These are phyloP conservation scores for Ptychochromis oligacanthus DNA, from an alignment of 2,113 vertebrate species.

Conservation along the genomic window DNA sequence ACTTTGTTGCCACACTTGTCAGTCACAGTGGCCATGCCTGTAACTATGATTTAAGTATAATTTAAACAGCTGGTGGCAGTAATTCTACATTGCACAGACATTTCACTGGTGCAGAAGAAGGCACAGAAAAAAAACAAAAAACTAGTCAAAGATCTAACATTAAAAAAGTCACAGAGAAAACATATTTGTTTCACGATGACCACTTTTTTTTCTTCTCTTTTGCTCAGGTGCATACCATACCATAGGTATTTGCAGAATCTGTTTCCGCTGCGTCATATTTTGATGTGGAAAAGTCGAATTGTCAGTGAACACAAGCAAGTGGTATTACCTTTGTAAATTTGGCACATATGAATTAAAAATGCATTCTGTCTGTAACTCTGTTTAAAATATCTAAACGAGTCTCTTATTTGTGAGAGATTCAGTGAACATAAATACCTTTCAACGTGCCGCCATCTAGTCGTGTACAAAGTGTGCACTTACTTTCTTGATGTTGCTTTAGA, in stretches of 20 bases:
- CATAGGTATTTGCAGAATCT: background rate
- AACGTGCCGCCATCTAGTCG: background rate
- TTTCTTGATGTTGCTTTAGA: slow-evolving; percentile 1
- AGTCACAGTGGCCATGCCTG: too few relatives aligned
- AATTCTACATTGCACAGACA: too few relatives aligned
- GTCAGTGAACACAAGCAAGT: background rate
- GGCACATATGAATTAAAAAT: background rate
- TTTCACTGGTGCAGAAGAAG: background rate
- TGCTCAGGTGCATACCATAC: background rate
- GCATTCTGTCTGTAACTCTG: background rate
- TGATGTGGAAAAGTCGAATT: background rate
- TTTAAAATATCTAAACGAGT: background rate
- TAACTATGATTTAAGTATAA: too few relatives aligned
- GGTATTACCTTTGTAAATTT: background rate
- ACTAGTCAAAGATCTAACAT: background rate
- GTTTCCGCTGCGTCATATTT: background rate
- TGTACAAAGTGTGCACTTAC: background rate
- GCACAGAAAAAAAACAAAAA: background rate
- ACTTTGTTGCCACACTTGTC: too few relatives aligned
- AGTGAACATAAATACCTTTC: background rate
- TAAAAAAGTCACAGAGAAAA: background rate
- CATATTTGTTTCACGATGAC: background rate
- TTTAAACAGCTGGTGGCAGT: background rate
- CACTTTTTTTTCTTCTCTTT: background rate
- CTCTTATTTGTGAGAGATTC: background rate